Evolutionary conservation across 1,140 invertebrate species (phyloP).

Genomic region (Rhagoletis pomonella): DNA sequence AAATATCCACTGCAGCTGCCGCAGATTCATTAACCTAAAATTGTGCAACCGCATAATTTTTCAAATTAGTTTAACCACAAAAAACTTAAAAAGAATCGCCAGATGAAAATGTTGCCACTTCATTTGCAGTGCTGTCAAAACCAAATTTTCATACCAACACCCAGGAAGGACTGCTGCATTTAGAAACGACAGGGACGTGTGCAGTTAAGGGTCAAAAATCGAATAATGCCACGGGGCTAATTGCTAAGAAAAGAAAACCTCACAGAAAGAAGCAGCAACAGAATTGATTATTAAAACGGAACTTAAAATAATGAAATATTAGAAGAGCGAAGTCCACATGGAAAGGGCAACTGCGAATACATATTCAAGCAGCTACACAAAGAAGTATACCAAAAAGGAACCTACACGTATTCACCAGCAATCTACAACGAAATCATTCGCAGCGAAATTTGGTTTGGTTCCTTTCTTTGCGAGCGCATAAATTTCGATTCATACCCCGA

Average conservation of each 20-base stretch:
- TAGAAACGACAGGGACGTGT: background rate
- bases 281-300: background rate
- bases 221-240: constrained; percentile 22
- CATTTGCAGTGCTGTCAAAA: constrained; percentile 25
- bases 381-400: background rate
- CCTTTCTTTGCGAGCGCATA: background rate
- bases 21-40: background rate
- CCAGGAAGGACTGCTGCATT: background rate
- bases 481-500: background rate
- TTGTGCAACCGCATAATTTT: background rate
- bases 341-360: background rate
- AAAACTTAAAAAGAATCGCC: background rate
- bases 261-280: background rate
- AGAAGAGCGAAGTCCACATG: background rate
- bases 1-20: background rate
- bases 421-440: constrained; percentile 21
- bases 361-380: background rate
- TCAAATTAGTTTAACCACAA: background rate
- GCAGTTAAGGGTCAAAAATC: constrained; percentile 6
- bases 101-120: constrained; percentile 16
- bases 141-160: background rate
- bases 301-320: background rate
- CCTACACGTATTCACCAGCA: background rate
- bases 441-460: background rate
- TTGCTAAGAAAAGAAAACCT: constrained; percentile 6